A percentile compares a stretch with the other conserved stretches of the same genome.
Evolutionary conservation across 2,113 vertebrate species (phyloP).

Genomic region (Caranx melampygus): DNA sequence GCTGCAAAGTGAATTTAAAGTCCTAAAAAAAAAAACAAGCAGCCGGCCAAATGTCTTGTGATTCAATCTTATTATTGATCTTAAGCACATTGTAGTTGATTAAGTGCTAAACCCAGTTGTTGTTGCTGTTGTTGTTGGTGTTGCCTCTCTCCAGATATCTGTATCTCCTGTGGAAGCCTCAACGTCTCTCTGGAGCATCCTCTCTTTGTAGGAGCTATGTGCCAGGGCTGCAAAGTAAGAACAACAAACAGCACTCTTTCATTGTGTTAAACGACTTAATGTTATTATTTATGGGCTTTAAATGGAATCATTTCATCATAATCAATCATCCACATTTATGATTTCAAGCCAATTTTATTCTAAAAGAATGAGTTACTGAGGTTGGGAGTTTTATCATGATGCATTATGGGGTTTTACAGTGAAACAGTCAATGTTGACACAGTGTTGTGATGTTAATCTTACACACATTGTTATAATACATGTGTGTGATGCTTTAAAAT

Average conservation of each 20-base stretch:
- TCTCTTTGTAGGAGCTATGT: constrained; percentile 97
- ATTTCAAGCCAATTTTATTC: too few relatives aligned
- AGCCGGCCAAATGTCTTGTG: neutral
- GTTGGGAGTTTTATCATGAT: too few relatives aligned
- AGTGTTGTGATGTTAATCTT: neutral
- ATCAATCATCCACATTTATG: too few relatives aligned
- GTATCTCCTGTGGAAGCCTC: constrained; percentile 98
- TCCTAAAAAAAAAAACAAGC: neutral
- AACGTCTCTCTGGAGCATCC: constrained; percentile 95
- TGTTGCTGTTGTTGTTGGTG: neutral
- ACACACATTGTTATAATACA: neutral
- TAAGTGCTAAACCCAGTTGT: too few relatives aligned
- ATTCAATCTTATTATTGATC: neutral
- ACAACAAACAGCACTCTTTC: neutral
- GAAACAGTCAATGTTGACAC: too few relatives aligned
- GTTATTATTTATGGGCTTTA: neutral
- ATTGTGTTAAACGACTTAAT: neutral
- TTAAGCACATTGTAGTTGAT: neutral
- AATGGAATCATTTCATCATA: neutral
- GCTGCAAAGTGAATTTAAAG: neutral
- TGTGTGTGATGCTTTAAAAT: neutral
- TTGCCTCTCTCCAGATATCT: constrained; percentile 87
- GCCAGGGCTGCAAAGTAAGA: constrained; percentile 97
- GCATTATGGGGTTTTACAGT: too few relatives aligned
- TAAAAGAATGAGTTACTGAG: too few relatives aligned